Percentiles rank a stretch among this genome's conserved stretches.
These are phyloP conservation scores for Emydoidea blandingii DNA, from an alignment of 2,797 vertebrate genomes.

Conservation along the genomic window DNA sequence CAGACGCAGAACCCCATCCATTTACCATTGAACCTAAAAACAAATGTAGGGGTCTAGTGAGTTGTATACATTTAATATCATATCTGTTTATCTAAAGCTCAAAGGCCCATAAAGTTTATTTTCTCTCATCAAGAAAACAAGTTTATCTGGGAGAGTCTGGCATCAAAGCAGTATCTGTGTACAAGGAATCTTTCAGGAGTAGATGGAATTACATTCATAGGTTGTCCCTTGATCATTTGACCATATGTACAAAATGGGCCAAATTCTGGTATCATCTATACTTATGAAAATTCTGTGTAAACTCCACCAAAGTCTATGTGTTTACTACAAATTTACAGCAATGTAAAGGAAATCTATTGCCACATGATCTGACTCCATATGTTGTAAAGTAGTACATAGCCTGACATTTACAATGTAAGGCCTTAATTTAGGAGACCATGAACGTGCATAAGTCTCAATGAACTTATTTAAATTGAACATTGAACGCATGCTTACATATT, in stretches of 20 bases:
- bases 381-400: neutral
- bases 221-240: neutral
- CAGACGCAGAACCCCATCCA: conserved; percentile 98
- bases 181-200: neutral
- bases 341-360: neutral
- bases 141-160: neutral
- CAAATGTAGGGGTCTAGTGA: conserved; percentile 84
- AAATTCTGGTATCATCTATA: neutral
- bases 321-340: neutral
- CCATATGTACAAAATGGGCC: conserved; percentile 16
- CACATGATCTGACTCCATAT: neutral
- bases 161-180: neutral
- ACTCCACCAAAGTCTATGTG: neutral
- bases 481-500: neutral
- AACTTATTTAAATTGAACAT: neutral
- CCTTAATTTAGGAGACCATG: neutral
- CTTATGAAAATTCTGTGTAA: neutral
- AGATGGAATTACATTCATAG: neutral
- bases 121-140: conserved; percentile 11
- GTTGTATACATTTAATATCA: conserved; percentile 62
- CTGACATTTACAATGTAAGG: neutral
- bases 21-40: conserved; percentile 99
- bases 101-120: neutral
- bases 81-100: conserved; percentile 49
- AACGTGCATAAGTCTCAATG: neutral